Conservation (phyloP, 2,797 vertebrate species). For the Margarornis squamiger region DNA sequence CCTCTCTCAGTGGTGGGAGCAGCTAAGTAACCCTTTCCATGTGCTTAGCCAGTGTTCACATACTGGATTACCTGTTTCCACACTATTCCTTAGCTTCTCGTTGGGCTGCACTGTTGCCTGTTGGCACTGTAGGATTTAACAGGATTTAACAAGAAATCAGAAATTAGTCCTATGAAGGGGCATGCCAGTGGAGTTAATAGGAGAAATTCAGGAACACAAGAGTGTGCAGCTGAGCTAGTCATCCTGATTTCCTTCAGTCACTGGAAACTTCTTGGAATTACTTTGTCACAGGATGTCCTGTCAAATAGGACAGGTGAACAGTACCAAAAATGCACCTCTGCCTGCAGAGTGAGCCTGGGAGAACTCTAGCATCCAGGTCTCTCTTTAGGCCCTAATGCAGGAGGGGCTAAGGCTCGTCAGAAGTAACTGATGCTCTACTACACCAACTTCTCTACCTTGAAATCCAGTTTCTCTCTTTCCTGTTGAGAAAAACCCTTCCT, state of each 20-base stretch:
- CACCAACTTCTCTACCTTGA: background rate
- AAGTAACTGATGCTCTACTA: background rate
- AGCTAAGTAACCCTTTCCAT: background rate
- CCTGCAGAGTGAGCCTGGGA: background rate
- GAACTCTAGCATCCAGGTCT: background rate
- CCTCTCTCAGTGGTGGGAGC: background rate
- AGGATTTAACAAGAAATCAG: background rate
- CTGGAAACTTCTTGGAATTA: background rate
- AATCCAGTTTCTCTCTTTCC: background rate
- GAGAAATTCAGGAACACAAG: background rate
- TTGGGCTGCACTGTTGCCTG: background rate
- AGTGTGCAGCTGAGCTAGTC: background rate
- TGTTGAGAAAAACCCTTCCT: background rate
- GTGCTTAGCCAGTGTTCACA: background rate
- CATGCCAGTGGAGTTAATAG: background rate
- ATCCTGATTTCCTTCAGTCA: background rate
- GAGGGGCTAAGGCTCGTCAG: background rate
- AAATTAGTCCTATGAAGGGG: background rate
- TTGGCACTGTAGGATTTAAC: background rate
- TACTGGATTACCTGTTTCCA: background rate
- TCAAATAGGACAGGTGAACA: background rate
- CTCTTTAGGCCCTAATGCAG: background rate
- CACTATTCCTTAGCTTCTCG: background rate
- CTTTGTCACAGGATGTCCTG: background rate
- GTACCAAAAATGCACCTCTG: background rate